Evolutionary conservation across 2,113 vertebrate genomes (phyloP), one percentile per base, ranked within the genome.

Genomic region (Zootoca vivipara): DNA sequence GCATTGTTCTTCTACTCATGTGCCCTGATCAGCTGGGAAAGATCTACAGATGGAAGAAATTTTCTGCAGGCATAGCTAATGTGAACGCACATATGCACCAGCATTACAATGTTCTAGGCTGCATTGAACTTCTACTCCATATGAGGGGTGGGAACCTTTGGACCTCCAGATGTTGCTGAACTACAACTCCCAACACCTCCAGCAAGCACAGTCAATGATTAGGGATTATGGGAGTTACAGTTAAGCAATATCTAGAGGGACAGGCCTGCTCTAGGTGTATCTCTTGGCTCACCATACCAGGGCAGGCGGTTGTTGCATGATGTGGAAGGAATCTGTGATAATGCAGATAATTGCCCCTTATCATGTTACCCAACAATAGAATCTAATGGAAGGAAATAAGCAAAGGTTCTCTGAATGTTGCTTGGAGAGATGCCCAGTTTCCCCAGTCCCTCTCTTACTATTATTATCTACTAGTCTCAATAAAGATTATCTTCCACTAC

Each of bases 231-330:
- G 46, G 46, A 52, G 10, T 52, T 12, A 46, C 9, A 52, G 46
- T 52, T 52, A 52, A 52, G 46, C 46, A 52, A 52, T 9, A 52
- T 52, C 46, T 52, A 52, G 46, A 52, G 46, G 46, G 46, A 46
- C 46, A 46, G 46, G 46, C 46, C 46, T 46, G 46, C 46, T 83
- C 16, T 72, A 52, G n/a, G 26, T 58, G 46, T 42, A 84, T 84
- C 20, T 88, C 46, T 89, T 91, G 67, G 89, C 30, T 84, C 82
- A 83, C 89, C 89, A 83, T 24, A 7, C 70, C 40, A 92, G 80
- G 83, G 87, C 33, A 89, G 91, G 91, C 85, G 77, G 5, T 65
- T 77, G 28, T 79, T 94, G 87, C 42, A 78, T 89, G 10, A 2
- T 91, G 81, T 64, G 80, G 12, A 86, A 16, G 28, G 13, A 78